Percentiles rank a stretch among this genome's conserved stretches.
Evolutionary conservation across 2,113 vertebrate species (phyloP).

Genomic region (Aphyosemion australe): DNA sequence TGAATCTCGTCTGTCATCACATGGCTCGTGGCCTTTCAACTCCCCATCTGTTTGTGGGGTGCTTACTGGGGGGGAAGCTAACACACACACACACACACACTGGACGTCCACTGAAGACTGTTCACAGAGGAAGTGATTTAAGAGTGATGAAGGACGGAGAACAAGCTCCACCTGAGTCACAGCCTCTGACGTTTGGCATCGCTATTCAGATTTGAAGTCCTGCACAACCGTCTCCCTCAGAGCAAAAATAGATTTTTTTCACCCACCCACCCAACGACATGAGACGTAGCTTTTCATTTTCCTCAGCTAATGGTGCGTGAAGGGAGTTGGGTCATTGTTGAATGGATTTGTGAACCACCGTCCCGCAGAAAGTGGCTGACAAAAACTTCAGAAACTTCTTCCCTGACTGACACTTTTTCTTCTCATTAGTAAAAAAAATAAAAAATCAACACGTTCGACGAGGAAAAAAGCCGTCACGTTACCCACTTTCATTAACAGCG

Average conservation of each 20-base stretch:
- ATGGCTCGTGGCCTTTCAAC: conserved; percentile 80
- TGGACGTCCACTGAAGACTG: conserved; percentile 72
- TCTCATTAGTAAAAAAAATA: background rate
- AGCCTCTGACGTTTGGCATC: too few relatives aligned
- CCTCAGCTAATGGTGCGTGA: conserved; percentile 69
- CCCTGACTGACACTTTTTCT: conserved; percentile 51
- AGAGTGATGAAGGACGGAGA: conserved; percentile 35
- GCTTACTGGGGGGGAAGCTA: conserved; percentile 41
- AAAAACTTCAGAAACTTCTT: conserved; percentile 58
- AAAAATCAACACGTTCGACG: conserved; percentile 28
- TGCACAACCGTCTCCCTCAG: conserved; percentile 6
- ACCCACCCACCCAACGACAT: background rate
- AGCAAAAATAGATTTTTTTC: conserved; percentile 44
- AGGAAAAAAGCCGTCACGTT: conserved; percentile 22
- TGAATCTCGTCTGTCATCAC: conserved; percentile 82
- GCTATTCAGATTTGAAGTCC: background rate
- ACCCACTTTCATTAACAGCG: conserved; percentile 40
- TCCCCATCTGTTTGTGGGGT: conserved; percentile 82
- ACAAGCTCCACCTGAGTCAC: too few relatives aligned
- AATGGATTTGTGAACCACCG: conserved; percentile 37
- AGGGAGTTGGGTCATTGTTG: conserved; percentile 63
- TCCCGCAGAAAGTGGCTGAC: conserved; percentile 48
- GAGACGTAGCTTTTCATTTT: conserved; percentile 57
- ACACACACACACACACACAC: conserved; percentile 31
- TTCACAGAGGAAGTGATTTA: conserved; percentile 63